Conservation (phyloP, 2,888 invertebrate species). For the Copidosoma aretas region DNA sequence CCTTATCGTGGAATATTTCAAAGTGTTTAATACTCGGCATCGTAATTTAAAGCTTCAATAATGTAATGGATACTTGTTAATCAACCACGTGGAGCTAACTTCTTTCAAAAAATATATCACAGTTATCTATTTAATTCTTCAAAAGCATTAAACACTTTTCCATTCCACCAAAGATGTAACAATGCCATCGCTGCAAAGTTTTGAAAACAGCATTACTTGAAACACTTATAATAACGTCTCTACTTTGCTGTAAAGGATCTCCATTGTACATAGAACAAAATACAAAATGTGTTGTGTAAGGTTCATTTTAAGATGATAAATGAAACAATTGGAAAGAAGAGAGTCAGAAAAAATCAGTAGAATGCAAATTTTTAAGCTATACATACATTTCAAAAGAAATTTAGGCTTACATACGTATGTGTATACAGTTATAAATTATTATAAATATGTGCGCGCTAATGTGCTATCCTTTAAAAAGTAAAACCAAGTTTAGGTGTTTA, state of each 20-base stretch:
- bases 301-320: constrained; percentile 45
- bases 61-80: neutral
- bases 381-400: constrained; percentile 28
- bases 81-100: neutral
- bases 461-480: constrained; percentile 55
- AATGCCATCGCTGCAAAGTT: neutral
- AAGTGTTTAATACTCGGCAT: neutral
- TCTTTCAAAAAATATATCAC: neutral
- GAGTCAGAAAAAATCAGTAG: constrained; percentile 31
- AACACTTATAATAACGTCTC: constrained; percentile 6
- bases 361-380: constrained; percentile 35
- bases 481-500: constrained; percentile 56
- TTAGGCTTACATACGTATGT: constrained; percentile 37
- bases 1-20: neutral
- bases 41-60: neutral
- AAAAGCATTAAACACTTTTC: neutral
- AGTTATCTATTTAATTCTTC: neutral
- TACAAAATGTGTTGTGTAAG: constrained; percentile 32
- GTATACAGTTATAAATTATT: constrained; percentile 41
- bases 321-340: constrained; percentile 18
- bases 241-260: constrained; percentile 26
- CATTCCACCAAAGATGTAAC: neutral
- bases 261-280: constrained; percentile 35
- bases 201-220: neutral
- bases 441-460: constrained; percentile 33